These are phyloP conservation scores for Musca domestica DNA, from an alignment of 1,140 invertebrate genomes.

Conservation along the genomic window DNA sequence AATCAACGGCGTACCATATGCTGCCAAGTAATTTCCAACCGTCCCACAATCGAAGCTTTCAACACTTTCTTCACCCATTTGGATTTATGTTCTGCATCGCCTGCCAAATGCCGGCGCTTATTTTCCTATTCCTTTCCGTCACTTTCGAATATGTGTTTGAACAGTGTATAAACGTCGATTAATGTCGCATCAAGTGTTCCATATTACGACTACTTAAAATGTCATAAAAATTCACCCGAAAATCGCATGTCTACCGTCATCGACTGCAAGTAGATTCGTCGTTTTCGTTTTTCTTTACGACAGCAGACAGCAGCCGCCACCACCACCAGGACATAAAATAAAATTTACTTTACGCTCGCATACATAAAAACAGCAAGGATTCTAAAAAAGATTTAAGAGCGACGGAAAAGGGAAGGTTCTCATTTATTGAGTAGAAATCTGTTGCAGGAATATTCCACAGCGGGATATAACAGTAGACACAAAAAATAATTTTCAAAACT, in stretches of 20 bases:
- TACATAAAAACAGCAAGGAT: too few species aligned
- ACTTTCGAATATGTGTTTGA: constrained; percentile 19
- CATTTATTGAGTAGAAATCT: too few species aligned
- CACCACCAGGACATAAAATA: constrained; percentile 23
- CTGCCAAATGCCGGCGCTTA: not conserved
- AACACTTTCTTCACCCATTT: constrained; percentile 2
- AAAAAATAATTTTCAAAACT: too few species aligned
- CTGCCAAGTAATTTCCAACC: not conserved
- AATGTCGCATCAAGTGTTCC: constrained; percentile 29
- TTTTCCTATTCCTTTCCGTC: not conserved
- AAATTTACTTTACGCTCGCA: too few species aligned
- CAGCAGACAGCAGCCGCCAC: constrained; percentile 9
- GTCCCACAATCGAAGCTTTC: not conserved
- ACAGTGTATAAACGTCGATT: constrained; percentile 26
- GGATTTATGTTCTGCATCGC: too few species aligned
- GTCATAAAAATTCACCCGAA: constrained; percentile 26
- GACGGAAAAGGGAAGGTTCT: too few species aligned
- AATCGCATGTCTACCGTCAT: not conserved
- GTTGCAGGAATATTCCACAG: too few species aligned
- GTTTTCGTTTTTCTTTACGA: not conserved
- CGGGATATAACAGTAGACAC: too few species aligned
- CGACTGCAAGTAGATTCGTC: too few species aligned
- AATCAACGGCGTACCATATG: not conserved
- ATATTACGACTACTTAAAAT: constrained; percentile 28
- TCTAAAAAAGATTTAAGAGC: too few species aligned